These are phyloP conservation scores for Lithobates pipiens DNA, from an alignment of 2,797 vertebrate genomes.

Conservation along the genomic window DNA sequence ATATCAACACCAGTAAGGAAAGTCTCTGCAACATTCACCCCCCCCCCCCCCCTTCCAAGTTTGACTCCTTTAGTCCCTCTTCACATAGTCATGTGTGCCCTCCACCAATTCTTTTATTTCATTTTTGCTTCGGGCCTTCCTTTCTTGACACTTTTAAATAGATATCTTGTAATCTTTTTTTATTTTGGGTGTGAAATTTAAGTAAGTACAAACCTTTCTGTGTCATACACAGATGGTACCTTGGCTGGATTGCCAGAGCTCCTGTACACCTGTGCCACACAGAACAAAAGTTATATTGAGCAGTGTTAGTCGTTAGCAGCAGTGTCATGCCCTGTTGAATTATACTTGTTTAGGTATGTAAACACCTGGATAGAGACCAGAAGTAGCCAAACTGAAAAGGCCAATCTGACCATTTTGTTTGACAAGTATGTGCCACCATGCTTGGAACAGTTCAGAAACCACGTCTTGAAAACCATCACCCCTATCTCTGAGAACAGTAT, in stretches of 20 bases:
- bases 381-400: conserved; percentile 81
- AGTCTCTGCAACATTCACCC: too few species aligned
- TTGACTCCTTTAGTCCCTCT: too few species aligned
- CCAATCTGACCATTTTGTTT: conserved; percentile 87
- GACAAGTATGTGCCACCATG: conserved; percentile 85
- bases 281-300: background rate
- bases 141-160: background rate
- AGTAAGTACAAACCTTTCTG: too few species aligned
- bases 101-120: too few species aligned
- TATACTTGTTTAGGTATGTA: conserved; percentile 74
- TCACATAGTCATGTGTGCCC: too few species aligned
- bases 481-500: conserved; percentile 83
- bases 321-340: background rate
- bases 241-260: too few species aligned
- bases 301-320: background rate
- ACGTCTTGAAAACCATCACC: conserved; percentile 79
- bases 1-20: too few species aligned
- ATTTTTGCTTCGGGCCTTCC: too few species aligned
- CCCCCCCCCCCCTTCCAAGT: too few species aligned
- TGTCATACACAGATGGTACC: too few species aligned
- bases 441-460: conserved; percentile 83
- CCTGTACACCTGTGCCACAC: too few species aligned
- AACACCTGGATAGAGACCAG: conserved; percentile 87
- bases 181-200: background rate
- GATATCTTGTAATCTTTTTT: background rate